Base-by-base conservation (phyloP, 2,888 invertebrate species). In the Pachliopta kotzebuea region DNA sequence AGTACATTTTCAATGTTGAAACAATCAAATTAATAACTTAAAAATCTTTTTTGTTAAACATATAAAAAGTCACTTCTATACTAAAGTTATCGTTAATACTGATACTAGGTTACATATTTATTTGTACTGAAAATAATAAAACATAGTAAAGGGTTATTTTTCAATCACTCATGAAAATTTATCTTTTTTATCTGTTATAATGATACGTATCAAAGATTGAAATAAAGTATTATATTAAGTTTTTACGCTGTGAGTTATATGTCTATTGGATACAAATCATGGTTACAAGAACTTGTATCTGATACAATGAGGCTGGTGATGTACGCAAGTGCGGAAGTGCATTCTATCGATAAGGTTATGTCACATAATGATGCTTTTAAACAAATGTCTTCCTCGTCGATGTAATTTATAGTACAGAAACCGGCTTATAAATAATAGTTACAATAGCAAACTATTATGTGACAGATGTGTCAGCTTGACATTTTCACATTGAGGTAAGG, bases 331-430 rank as follows among this genome's bases (percentile, higher is more conserved):
- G 45, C 45, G 45, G 45, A 45, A 45, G 45, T 45, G 18, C 45
- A 14, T 4, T 45, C 45, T n/a, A 8, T n/a, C 45, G 45, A 45
- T 45, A 21, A 21, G 23, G 56, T 21, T 56, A 29, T 31, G n/a
- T 55, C 45, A 45, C 45, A 45, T 45, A 18, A 45, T 45, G 45
- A 45, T 45, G 45, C 45, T 18, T 52, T 52, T 20, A 21, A 52
- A 52, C 52, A 52, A 52, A 52, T 52, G 21, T 9, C 52, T 52
- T 52, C 52, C 52, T 52, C 23, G 23, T 52, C 21, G 52, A 9
- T 23, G 45, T n/a, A n/a, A 52, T 52, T 52, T 52, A 52, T 52
- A 14, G 52, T 21, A n/a, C 23, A 21, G 23, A 52, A 23, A 49
- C n/a, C 49, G 2, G 52, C 52, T 31, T 0, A 20, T 31, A 17